Evolutionary conservation across 2,113 vertebrate genomes (phyloP).

Genomic region (Aegithalos caudatus): DNA sequence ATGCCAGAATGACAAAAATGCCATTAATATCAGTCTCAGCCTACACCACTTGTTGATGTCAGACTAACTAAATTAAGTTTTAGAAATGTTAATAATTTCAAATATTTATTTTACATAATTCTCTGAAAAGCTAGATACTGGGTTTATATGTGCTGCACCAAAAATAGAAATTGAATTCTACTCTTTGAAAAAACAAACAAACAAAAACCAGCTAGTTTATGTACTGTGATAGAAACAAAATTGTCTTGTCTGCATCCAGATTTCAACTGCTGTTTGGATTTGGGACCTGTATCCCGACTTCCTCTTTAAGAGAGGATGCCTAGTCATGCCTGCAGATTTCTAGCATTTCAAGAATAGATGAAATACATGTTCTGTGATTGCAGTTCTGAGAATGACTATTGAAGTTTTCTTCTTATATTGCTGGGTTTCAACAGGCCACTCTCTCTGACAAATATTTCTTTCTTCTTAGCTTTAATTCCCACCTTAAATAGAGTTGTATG

Average conservation of each 20-base stretch:
- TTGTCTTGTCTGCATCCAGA: neutral
- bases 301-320: neutral
- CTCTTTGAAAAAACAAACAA: neutral
- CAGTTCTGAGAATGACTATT: neutral
- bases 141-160: neutral
- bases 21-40: neutral
- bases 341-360: neutral
- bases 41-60: neutral
- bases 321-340: neutral
- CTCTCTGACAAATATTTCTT: neutral
- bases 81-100: neutral
- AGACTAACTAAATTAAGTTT: neutral
- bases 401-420: neutral
- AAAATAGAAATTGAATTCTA: neutral
- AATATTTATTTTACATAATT: neutral
- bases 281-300: neutral
- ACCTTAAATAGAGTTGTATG: neutral
- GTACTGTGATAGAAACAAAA: neutral
- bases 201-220: no score
- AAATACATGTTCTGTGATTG: neutral
- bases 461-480: neutral
- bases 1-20: neutral
- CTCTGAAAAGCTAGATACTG: neutral
- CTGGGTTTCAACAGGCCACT: neutral
- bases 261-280: neutral